Conservation (phyloP, 1,140 invertebrate species). For the Hyles vespertilio region DNA sequence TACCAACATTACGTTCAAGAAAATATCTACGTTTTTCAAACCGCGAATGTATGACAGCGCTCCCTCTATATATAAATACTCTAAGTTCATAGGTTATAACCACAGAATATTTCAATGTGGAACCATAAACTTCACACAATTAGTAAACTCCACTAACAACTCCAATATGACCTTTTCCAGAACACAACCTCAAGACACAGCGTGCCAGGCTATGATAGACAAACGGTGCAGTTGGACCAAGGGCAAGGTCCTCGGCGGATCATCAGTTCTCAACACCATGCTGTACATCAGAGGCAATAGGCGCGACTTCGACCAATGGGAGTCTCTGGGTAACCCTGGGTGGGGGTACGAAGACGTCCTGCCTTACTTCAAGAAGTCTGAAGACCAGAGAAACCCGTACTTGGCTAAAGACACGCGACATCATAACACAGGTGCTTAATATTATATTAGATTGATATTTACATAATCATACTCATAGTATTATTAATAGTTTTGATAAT, state of each 20-base stretch:
- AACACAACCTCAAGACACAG: constrained; percentile 88
- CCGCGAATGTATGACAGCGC: too few species aligned
- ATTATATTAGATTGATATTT: not conserved
- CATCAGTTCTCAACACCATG: constrained; percentile 92
- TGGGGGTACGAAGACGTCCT: constrained; percentile 93
- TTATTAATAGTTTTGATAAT: too few species aligned
- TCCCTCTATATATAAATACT: too few species aligned
- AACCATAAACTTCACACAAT: too few species aligned
- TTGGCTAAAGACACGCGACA: constrained; percentile 82
- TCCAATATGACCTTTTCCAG: constrained; percentile 65
- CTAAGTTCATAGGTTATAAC: too few species aligned
- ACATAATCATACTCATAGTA: too few species aligned
- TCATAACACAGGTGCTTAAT: constrained; percentile 80
- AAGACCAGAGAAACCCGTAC: constrained; percentile 90
- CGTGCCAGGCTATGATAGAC: constrained; percentile 90
- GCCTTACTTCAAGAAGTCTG: constrained; percentile 91
- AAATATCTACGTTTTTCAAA: too few species aligned
- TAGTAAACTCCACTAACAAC: too few species aligned
- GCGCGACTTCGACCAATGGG: constrained; percentile 94
- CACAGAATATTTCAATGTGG: too few species aligned
- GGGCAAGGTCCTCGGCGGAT: constrained; percentile 91
- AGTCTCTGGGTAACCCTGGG: constrained; percentile 87
- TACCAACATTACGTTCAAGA: too few species aligned
- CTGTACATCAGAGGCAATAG: constrained; percentile 94
- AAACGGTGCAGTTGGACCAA: constrained; percentile 89